Percentiles rank a stretch among this genome's conserved stretches.
Evolutionary conservation across 2,888 invertebrate genomes (phyloP).

Genomic region (Drosophila peninsularis): DNA sequence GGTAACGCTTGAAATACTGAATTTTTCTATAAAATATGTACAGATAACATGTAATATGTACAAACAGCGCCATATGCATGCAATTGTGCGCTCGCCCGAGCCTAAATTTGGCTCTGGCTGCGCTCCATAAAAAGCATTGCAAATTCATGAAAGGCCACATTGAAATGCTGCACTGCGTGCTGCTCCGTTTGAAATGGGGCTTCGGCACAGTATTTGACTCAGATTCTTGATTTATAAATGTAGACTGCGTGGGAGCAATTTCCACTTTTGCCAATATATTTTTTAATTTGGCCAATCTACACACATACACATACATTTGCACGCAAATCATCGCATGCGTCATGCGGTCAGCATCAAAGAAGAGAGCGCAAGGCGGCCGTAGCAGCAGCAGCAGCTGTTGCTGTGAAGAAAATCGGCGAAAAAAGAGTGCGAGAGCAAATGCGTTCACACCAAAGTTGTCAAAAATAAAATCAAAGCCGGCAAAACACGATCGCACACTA

Average conservation of each 20-base stretch:
- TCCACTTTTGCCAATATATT: constrained; percentile 61
- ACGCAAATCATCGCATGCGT: constrained; percentile 60
- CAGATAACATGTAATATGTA: constrained; percentile 25
- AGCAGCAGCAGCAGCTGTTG: constrained; percentile 57
- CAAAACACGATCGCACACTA: constrained; percentile 49
- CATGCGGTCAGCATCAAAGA: constrained; percentile 69
- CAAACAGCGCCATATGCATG: constrained; percentile 22
- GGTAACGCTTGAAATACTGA: constrained; percentile 49
- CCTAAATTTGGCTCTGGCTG: constrained; percentile 67
- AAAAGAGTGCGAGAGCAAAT: constrained; percentile 24
- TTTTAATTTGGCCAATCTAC: constrained; percentile 47
- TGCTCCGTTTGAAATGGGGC: constrained; percentile 40
- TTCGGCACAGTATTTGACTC: constrained; percentile 40
- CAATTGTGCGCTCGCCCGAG: constrained; percentile 20
- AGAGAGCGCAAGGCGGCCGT: constrained; percentile 26
- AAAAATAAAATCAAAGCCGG: constrained; percentile 72
- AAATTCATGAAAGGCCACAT: constrained; percentile 57
- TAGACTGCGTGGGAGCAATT: constrained; percentile 69
- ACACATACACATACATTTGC: constrained; percentile 28
- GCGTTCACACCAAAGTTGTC: constrained; percentile 53
- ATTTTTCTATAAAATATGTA: constrained; percentile 25
- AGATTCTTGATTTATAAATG: constrained; percentile 56
- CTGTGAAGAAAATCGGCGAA: constrained; percentile 6
- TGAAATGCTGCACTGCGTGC: constrained; percentile 38
- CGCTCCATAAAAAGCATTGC: constrained; percentile 70